Conservation (phyloP, 2,888 invertebrate species). For the Zele albiditarsus region DNA sequence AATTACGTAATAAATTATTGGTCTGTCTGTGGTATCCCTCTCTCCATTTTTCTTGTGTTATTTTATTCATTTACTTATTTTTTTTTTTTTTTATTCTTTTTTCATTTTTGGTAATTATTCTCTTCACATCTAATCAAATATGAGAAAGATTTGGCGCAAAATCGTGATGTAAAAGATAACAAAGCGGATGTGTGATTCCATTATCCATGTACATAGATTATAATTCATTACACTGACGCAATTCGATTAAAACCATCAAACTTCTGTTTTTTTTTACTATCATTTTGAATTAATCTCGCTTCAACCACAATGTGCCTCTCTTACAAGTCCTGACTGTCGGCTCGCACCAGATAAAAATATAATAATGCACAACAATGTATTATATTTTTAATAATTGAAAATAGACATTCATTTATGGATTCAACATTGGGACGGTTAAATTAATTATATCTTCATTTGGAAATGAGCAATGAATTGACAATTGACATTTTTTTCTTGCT, state of each 20-base stretch:
- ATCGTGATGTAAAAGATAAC: neutral
- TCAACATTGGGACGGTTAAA: conserved; percentile 9
- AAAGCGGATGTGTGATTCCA: neutral
- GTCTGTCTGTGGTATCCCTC: conserved; percentile 56
- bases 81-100: conserved; percentile 32
- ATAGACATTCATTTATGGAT: conserved; percentile 2
- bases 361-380: neutral
- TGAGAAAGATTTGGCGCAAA: neutral
- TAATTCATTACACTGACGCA: neutral
- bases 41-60: neutral
- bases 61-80: conserved; percentile 40
- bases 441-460: conserved; percentile 11
- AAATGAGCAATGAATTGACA: conserved; percentile 22
- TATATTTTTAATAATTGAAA: neutral
- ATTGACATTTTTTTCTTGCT: conserved; percentile 29
- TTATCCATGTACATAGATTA: neutral
- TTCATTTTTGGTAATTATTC: conserved; percentile 24
- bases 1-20: conserved; percentile 64
- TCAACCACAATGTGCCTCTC: neutral
- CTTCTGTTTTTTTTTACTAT: too few relatives aligned
- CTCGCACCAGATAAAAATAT: neutral
- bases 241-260: neutral
- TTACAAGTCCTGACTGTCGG: neutral
- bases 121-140: neutral
- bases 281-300: neutral